A percentile compares a stretch with the other conserved stretches of the same genome.
Conservation (phyloP, 2,113 vertebrate genomes). For the Serilophus lunatus region DNA sequence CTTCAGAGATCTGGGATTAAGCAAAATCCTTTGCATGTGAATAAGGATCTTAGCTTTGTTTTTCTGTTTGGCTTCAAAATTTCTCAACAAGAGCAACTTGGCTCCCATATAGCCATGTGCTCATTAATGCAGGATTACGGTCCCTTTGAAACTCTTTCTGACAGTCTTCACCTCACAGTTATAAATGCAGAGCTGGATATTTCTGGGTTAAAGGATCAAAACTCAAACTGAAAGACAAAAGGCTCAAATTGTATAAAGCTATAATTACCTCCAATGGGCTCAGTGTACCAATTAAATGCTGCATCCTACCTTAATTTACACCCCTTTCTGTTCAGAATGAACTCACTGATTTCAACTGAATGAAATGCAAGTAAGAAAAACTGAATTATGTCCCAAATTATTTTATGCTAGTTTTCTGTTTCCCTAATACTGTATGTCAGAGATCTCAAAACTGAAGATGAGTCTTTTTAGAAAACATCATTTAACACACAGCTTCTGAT, state of each 20-base stretch:
- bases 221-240: conserved; percentile 40
- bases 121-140: conserved; percentile 63
- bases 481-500: neutral
- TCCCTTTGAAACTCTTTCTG: conserved; percentile 58
- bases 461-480: neutral
- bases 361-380: neutral
- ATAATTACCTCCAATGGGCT: conserved; percentile 32
- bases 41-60: conserved; percentile 48
- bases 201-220: conserved; percentile 43
- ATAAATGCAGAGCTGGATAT: conserved; percentile 6
- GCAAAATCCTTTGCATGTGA: conserved; percentile 43
- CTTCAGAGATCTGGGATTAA: conserved; percentile 59
- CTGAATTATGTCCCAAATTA: neutral
- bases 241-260: neutral
- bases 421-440: neutral
- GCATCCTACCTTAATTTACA: neutral
- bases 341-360: neutral
- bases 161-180: conserved; percentile 30
- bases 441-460: neutral
- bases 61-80: conserved; percentile 47
- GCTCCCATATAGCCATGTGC: conserved; percentile 24
- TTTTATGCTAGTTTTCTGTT: neutral
- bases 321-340: neutral
- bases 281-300: neutral
- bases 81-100: conserved; percentile 51